phyloP scores from a whole-genome alignment of 2,888 invertebrate species.

The Eustalomyia histrio region DNA sequence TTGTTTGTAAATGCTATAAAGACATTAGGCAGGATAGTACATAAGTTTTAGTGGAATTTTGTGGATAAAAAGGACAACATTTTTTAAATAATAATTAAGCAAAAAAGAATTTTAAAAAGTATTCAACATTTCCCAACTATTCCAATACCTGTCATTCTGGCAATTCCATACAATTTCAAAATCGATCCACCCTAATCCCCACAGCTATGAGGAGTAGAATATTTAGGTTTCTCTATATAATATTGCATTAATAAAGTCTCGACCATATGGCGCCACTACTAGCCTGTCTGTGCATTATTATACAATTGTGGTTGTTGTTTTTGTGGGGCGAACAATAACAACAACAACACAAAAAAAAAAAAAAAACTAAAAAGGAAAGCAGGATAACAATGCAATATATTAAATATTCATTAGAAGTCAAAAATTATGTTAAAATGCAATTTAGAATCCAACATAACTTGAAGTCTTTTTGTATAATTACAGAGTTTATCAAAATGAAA shows the following conservation, averaged over 20 bases:
- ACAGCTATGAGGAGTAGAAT: neutral
- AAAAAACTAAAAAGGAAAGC: constrained; percentile 27
- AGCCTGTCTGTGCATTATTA: neutral
- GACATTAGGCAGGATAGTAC: too few relatives aligned
- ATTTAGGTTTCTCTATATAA: neutral
- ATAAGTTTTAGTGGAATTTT: too few relatives aligned
- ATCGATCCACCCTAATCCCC: neutral
- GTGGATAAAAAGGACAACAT: too few relatives aligned
- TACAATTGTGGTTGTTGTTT: constrained; percentile 12
- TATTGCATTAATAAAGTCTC: constrained; percentile 60
- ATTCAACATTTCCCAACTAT: too few relatives aligned
- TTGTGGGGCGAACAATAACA: constrained; percentile 17
- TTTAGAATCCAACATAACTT: neutral
- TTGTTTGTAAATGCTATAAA: too few relatives aligned
- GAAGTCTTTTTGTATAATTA: neutral
- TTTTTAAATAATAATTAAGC: too few relatives aligned
- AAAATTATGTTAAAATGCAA: neutral
- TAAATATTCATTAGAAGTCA: constrained; percentile 39
- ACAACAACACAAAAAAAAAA: neutral
- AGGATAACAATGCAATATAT: constrained; percentile 46
- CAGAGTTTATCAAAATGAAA: constrained; percentile 21
- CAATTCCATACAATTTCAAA: neutral
- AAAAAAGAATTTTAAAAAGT: too few relatives aligned
- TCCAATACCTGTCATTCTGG: too few relatives aligned
- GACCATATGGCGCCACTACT: constrained; percentile 53